Conservation (phyloP, 2,113 vertebrate species). For the Chionomys nivalis region DNA sequence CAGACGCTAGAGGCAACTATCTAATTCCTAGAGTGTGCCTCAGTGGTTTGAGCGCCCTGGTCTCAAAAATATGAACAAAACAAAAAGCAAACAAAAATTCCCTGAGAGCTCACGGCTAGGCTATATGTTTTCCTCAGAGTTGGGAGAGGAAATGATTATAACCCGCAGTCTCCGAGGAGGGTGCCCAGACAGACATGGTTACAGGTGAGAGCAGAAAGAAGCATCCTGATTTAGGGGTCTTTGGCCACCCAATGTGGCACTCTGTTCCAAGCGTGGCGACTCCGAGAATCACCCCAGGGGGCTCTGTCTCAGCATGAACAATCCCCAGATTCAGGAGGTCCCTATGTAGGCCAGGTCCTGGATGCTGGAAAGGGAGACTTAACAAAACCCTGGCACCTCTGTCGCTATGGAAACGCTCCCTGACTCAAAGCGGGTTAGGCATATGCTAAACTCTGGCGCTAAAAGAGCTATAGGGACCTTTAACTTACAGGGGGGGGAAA, state of each 20-base stretch:
- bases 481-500: background rate
- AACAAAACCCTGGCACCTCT: background rate
- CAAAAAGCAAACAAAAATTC: background rate
- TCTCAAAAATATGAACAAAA: conserved; percentile 39
- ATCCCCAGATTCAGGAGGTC: background rate
- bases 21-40: background rate
- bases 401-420: background rate
- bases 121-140: background rate
- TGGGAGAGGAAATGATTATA: background rate
- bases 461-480: background rate
- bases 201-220: background rate
- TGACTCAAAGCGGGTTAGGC: background rate
- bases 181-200: background rate
- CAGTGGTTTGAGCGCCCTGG: conserved; percentile 47
- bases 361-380: background rate
- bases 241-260: background rate
- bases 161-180: background rate
- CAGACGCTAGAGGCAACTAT: fast-evolving
- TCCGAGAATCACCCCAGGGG: background rate
- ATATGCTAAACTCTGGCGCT: background rate
- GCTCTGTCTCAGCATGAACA: background rate
- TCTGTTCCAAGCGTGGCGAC: background rate
- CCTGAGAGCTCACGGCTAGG: no score
- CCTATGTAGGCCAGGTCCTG: background rate
- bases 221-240: no score